Percentiles rank a stretch among this genome's conserved stretches.
Evolutionary conservation across 2,797 vertebrate genomes (phyloP).

Genomic region (Rhabdophis nuchalis): DNA sequence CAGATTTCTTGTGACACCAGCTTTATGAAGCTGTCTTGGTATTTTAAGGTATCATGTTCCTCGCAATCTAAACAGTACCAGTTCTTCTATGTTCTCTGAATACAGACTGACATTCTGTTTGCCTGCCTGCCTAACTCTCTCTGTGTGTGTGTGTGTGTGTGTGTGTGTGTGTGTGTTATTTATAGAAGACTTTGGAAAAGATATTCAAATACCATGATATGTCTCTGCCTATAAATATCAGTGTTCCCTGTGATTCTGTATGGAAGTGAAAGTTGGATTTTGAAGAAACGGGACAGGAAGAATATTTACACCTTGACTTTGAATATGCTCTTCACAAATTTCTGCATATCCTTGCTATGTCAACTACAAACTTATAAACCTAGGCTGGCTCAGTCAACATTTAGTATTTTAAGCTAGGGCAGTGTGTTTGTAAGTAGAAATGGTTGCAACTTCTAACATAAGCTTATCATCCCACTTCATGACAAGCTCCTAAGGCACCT

Average conservation of each 20-base stretch:
- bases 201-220: background rate
- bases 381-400: background rate
- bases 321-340: background rate
- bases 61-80: background rate
- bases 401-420: background rate
- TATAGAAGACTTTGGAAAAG: background rate
- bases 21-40: background rate
- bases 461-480: background rate
- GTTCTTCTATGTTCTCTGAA: background rate
- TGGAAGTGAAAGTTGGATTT: background rate
- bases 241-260: background rate
- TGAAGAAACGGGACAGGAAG: background rate
- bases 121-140: rapidly evolving
- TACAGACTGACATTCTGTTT: background rate
- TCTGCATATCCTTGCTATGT: background rate
- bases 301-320: background rate
- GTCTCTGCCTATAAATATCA: background rate
- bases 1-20: background rate
- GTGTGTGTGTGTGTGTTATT: background rate
- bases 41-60: background rate
- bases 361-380: background rate
- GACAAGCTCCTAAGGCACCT: background rate
- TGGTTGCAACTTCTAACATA: background rate
- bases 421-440: background rate
- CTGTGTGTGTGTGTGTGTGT: background rate